These are phyloP conservation scores for Daboia siamensis DNA, from an alignment of 2,113 vertebrate genomes.

Conservation along the genomic window DNA sequence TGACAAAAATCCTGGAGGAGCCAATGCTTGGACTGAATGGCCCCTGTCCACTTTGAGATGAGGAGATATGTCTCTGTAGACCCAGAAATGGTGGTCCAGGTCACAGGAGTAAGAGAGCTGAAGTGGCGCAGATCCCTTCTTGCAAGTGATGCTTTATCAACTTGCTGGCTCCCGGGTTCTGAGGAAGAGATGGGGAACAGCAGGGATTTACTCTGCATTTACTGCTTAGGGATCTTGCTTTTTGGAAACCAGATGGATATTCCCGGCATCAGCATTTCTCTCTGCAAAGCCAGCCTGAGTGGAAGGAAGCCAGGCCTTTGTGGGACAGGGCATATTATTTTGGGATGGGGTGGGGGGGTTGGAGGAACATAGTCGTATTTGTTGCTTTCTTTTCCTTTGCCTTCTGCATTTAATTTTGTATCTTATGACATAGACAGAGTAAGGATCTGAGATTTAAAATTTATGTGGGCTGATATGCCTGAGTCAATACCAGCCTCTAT, in stretches of 20 bases:
- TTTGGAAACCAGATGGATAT: background rate
- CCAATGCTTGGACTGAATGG: background rate
- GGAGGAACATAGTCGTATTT: background rate
- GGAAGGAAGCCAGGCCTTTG: background rate
- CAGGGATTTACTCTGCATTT: background rate
- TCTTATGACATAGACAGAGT: background rate
- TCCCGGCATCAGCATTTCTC: slow-evolving; percentile 16
- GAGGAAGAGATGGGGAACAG: background rate
- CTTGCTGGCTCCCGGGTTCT: background rate
- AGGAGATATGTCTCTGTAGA: background rate
- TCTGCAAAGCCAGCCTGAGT: slow-evolving; percentile 5
- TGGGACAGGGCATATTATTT: slow-evolving; percentile 21
- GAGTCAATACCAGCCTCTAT: background rate
- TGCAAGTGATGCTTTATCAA: background rate
- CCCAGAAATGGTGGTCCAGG: background rate
- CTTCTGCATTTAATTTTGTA: slow-evolving; percentile 1
- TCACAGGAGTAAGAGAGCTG: background rate
- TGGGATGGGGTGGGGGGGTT: slow-evolving; percentile 2
- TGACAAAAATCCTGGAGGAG: background rate
- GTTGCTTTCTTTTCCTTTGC: background rate
- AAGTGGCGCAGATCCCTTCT: background rate
- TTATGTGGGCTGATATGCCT: background rate
- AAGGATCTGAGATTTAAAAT: background rate
- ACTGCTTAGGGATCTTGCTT: background rate
- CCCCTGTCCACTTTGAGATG: background rate